Conservation (phyloP, 2,888 invertebrate species). For the Thymelicus sylvestris region DNA sequence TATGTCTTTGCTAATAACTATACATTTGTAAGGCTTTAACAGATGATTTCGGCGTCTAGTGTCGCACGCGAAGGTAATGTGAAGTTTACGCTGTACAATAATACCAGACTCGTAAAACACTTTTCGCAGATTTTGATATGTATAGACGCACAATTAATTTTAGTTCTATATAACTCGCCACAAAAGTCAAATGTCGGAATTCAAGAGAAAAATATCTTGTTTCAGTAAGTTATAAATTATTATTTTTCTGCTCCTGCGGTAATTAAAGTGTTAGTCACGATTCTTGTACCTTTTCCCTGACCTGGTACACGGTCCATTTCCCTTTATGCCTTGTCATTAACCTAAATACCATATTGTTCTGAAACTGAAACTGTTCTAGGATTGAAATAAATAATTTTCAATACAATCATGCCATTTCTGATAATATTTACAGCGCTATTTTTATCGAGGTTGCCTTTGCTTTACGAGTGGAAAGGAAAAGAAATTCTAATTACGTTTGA, state of each 20-base stretch:
- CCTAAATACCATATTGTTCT: conserved; percentile 15
- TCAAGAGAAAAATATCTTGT: too few relatives aligned
- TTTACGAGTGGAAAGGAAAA: conserved; percentile 9
- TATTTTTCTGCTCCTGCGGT: background rate
- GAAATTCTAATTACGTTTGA: conserved; percentile 28
- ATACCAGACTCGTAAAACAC: too few relatives aligned
- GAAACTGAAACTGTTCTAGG: background rate
- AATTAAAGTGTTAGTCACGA: conserved; percentile 21
- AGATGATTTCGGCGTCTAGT: too few relatives aligned
- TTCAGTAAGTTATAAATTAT: too few relatives aligned
- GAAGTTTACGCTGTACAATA: too few relatives aligned
- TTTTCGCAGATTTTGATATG: too few relatives aligned
- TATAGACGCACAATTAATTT: too few relatives aligned
- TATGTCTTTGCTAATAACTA: too few relatives aligned
- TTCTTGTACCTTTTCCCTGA: conserved; percentile 4
- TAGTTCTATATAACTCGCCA: too few relatives aligned
- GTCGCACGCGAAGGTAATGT: too few relatives aligned
- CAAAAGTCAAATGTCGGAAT: too few relatives aligned
- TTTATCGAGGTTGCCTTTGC: background rate
- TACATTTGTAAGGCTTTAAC: too few relatives aligned
- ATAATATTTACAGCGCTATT: background rate
- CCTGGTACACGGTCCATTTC: conserved; percentile 21
- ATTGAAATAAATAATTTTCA: conserved; percentile 12
- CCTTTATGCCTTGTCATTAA: conserved; percentile 28
- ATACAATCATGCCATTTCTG: background rate